Base-by-base conservation (phyloP, 2,888 invertebrate genomes). In the Nineta flava region DNA sequence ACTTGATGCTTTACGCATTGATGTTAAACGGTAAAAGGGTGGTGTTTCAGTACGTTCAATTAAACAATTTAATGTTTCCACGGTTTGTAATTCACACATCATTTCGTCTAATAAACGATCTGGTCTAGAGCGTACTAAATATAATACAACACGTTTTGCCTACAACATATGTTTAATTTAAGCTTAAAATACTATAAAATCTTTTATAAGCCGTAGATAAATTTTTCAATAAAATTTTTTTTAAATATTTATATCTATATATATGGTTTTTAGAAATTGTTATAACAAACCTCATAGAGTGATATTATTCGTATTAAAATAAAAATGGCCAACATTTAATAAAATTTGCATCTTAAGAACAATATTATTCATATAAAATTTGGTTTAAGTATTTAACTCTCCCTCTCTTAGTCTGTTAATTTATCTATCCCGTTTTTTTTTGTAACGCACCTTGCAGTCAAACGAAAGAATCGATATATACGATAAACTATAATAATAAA, bases 11-110 rank as follows among this genome's bases (percentile, higher is more conserved):
- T 92, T 92, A 46, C 91, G 70, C 85, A 91, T 86, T 57, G 87
- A 86, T 2, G 92, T 94, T 59, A 96, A 77, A 38, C 97, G 79
- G 69, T 94, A 99, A 71, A 94, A 99, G 4, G 97, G 99, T 21
- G 97, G 95, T 1, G 96, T 95, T 73, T 97, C 96, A 0, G 94
- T 96, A 53, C 97, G 76, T 67, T 97, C 96, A 57, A 99, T 92
- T 56, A 91, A 76, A 65, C 94, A 94, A 69, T 93, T 94, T 49
- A 96, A 75, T 0, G 95, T 93, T 70, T 96, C 96, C 17, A 96
- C 94, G 0, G 94, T 95, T 71, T 95, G 94, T 55, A 99, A 73
- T 68, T 99, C 97, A 17, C 86, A 84, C 88, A 97, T 93, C 76
- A 99, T 81, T 69, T 99, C 95, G 63, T 97, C 95, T 21, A 99